These are phyloP conservation scores for Silurus asotus DNA, from an alignment of 2,113 vertebrate species.

Conservation along the genomic window DNA sequence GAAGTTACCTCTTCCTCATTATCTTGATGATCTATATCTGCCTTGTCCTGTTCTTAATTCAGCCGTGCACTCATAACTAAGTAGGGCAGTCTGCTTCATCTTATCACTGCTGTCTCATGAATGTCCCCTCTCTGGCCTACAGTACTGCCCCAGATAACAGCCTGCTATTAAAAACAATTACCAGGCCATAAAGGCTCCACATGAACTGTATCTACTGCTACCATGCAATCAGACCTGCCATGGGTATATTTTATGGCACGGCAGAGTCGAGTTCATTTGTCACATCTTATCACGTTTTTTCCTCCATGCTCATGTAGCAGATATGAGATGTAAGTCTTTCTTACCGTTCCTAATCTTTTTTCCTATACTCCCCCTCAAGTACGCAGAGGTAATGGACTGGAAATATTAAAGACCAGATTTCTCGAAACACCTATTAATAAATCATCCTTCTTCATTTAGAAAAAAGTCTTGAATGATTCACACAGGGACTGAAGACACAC, in stretches of 20 bases:
- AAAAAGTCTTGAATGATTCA: background rate
- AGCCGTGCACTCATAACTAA: background rate
- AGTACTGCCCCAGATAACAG: constrained; percentile 15
- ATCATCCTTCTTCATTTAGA: background rate
- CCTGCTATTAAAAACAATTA: constrained; percentile 34
- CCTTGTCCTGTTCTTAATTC: background rate
- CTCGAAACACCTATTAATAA: background rate
- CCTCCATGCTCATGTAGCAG: background rate
- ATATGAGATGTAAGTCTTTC: constrained; percentile 7
- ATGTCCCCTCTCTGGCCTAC: constrained; percentile 5
- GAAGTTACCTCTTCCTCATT: background rate
- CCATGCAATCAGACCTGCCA: background rate
- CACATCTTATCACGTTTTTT: background rate
- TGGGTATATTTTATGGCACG: background rate
- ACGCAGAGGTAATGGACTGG: background rate
- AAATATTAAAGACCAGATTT: background rate
- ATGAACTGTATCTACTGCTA: background rate
- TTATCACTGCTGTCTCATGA: constrained; percentile 23
- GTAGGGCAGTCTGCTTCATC: constrained; percentile 2
- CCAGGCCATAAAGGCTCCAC: constrained; percentile 12
- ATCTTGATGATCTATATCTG: background rate
- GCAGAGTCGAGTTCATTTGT: background rate
- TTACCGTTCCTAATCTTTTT: constrained; percentile 7
- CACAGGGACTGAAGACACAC: background rate
- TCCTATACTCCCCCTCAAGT: background rate